Conservation (phyloP, 2,113 vertebrate species). For the Boleophthalmus pectinirostris region DNA sequence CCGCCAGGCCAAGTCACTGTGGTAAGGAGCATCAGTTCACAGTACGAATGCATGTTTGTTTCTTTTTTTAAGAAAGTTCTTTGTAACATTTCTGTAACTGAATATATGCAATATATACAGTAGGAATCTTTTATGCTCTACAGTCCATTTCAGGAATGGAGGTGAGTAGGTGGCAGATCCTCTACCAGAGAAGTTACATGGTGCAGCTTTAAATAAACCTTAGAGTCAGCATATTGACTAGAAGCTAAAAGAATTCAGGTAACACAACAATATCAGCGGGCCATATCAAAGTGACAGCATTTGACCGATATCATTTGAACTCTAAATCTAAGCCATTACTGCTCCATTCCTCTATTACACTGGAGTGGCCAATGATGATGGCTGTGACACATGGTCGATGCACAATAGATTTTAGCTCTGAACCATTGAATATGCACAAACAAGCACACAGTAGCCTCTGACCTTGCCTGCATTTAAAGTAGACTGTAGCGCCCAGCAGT, state of each 20-base stretch:
- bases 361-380: not conserved
- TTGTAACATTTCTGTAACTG: no score
- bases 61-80: no score
- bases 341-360: not conserved
- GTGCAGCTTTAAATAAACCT: not conserved
- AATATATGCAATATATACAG: no score
- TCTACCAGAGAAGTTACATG: not conserved
- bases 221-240: not conserved
- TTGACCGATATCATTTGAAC: not conserved
- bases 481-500: constrained; percentile 61
- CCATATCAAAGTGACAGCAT: not conserved
- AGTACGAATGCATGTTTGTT: no score
- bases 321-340: not conserved
- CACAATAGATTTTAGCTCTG: constrained; percentile 3
- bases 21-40: no score
- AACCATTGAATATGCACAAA: not conserved
- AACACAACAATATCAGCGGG: not conserved
- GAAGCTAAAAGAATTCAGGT: not conserved
- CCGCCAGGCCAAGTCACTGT: no score
- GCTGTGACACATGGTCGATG: constrained; percentile 7
- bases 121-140: no score
- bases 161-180: no score
- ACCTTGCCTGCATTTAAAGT: constrained; percentile 60
- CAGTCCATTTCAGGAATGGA: no score
- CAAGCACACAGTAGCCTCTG: constrained; percentile 24